Evolutionary conservation across 2,888 invertebrate genomes (phyloP).

Genomic region (Pogonocherus hispidulus): DNA sequence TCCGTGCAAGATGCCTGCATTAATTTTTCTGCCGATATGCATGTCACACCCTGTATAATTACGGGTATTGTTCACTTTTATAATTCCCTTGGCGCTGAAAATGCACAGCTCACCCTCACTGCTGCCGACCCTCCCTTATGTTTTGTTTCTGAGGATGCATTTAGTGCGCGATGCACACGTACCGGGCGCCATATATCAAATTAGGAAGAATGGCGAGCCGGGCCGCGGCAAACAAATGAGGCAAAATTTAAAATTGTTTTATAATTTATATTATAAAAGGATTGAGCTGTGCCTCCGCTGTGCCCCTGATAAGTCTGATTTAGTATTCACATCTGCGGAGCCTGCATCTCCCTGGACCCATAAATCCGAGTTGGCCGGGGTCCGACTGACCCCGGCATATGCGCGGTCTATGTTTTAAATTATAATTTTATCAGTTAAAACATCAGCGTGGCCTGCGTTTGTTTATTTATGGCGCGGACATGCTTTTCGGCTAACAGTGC

Average conservation of each 20-base stretch:
- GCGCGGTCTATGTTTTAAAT: constrained; percentile 51
- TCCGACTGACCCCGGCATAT: constrained; percentile 48
- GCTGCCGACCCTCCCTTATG: not conserved
- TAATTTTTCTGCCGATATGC: too few species aligned
- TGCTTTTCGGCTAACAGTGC: constrained; percentile 23
- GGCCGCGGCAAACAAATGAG: constrained; percentile 23
- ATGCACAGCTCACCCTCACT: not conserved
- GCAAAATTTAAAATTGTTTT: constrained; percentile 35
- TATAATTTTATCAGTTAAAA: constrained; percentile 52
- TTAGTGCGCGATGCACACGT: constrained; percentile 35
- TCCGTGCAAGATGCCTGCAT: too few species aligned
- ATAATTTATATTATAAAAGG: constrained; percentile 45
- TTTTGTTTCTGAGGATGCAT: not conserved
- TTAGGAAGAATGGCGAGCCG: constrained; percentile 36
- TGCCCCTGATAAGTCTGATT: constrained; percentile 53
- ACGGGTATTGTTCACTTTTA: not conserved
- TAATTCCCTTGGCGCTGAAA: not conserved
- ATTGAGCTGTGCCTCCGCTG: constrained; percentile 41
- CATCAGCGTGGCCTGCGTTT: constrained; percentile 35
- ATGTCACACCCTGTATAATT: too few species aligned
- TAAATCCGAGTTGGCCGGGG: constrained; percentile 39
- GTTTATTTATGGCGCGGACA: constrained; percentile 39
- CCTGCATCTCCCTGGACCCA: constrained; percentile 48
- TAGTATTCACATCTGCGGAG: constrained; percentile 54
- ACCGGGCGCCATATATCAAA: constrained; percentile 38